Conservation (phyloP, 1,140 invertebrate species). For the Aphaenogaster ashmeadi region DNA sequence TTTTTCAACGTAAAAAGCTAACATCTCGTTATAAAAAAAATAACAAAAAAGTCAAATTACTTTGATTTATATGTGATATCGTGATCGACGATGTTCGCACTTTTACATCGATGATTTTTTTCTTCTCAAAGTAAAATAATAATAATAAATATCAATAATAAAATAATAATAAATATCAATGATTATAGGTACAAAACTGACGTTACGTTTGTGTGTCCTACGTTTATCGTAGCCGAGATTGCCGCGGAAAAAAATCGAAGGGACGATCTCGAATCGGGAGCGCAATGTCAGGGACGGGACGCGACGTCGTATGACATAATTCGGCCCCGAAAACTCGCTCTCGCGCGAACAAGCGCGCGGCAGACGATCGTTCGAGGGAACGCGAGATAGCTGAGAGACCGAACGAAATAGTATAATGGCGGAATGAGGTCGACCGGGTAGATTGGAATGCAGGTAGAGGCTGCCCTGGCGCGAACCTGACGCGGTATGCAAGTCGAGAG, state of each 20-base stretch:
- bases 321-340: slow-evolving; percentile 37
- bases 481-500: slow-evolving; percentile 77
- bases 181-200: not conserved
- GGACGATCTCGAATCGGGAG: not conserved
- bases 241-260: not conserved
- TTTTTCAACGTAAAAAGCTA: not conserved
- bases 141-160: too few relatives aligned
- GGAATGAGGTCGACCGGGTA: slow-evolving; percentile 84
- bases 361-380: not conserved
- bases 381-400: slow-evolving; percentile 65
- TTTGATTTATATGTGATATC: not conserved
- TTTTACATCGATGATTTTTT: not conserved
- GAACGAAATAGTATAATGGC: slow-evolving; percentile 82
- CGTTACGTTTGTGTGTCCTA: not conserved
- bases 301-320: slow-evolving; percentile 50
- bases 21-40: not conserved
- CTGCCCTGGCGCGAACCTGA: slow-evolving; percentile 75
- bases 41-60: not conserved
- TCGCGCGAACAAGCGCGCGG: slow-evolving; percentile 14
- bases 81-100: not conserved
- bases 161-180: not conserved
- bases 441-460: slow-evolving; percentile 84
- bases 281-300: slow-evolving; percentile 28
- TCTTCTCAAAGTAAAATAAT: not conserved
- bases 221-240: not conserved